Evolutionary conservation across 2,797 vertebrate species (phyloP), one percentile per base, ranked within the genome.

Genomic region (Sylvilagus floridanus): DNA sequence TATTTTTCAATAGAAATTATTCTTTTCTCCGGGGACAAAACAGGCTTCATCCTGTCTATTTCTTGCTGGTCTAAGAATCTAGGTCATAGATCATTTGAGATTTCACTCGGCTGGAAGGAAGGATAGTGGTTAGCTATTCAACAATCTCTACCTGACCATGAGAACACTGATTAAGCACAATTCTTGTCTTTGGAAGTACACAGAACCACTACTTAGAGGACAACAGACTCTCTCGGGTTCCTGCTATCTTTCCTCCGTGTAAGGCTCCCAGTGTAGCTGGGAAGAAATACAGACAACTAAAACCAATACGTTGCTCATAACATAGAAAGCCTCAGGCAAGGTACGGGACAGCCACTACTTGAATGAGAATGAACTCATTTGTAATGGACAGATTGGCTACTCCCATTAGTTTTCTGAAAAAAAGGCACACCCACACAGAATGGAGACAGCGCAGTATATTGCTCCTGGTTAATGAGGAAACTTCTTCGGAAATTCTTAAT

Each of bases 341-440:
- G 52, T 84, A 54, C 1, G 0, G 84, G 90, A 73, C 30, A 84
- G 88, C 26, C 10, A 0, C 88, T 73, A n/a, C 66, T 88, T 82
- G 76, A 95, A 91, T 92, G 24, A 81, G 63, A 97, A 95, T 91
- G 69, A 95, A 93, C 57, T 97, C 52, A 88, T 87, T 89, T 93
- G 63, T 65, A 90, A 75, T 84, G 85, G 83, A 60, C 54, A 93
- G 83, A 92, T 71, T 47, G 82, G 68, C 73, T 89, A 81, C 77
- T 75, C n/a, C n/a, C 28, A 32, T 75, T 63, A 86, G 0, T 66
- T 96, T 93, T 69, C 37, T 77, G 14, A 22, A 47, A 60, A 26
- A 57, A 81, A 89, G 84, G 71, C 60, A 22, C 47, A 60, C 30
- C 17, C 47, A 57, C 35, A 89, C 30, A 19, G 26, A 90, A 52